phyloP scores from a whole-genome alignment of 2,888 invertebrate species.

The Hypomecis punctinalis region DNA sequence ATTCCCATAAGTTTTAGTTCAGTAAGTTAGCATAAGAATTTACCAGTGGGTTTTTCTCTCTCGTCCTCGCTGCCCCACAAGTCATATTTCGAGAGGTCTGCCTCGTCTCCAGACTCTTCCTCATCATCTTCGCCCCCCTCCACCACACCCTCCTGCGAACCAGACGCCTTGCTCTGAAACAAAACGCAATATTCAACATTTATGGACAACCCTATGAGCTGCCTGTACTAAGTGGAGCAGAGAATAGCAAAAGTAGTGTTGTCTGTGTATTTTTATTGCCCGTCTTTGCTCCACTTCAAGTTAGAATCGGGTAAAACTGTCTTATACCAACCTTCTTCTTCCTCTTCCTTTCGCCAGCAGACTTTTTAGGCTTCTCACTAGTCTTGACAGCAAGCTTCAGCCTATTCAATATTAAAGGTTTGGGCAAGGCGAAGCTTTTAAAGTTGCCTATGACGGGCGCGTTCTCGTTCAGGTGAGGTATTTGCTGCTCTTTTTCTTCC shows the following conservation, averaged over 20 bases:
- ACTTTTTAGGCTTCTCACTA: constrained; percentile 60
- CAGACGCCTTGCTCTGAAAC: constrained; percentile 72
- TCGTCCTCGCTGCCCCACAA: constrained; percentile 89
- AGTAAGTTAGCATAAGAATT: constrained; percentile 5
- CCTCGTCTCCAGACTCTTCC: constrained; percentile 86
- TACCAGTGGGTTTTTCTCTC: constrained; percentile 29
- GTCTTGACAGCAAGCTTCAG: constrained; percentile 74
- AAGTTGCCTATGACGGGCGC: constrained; percentile 77
- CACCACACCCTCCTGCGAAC: constrained; percentile 61
- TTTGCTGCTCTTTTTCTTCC: constrained; percentile 53
- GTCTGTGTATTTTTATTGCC: background rate
- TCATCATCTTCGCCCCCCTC: constrained; percentile 85
- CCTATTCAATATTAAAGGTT: constrained; percentile 79
- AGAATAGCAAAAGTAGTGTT: background rate
- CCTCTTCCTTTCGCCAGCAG: constrained; percentile 60
- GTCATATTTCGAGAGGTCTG: constrained; percentile 92
- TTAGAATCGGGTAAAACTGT: constrained; percentile 4
- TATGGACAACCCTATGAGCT: background rate
- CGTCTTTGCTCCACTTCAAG: background rate
- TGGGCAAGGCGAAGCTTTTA: constrained; percentile 81
- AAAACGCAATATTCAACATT: constrained; percentile 47
- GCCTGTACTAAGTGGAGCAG: background rate
- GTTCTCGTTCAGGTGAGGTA: constrained; percentile 61
- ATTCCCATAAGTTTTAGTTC: no score
- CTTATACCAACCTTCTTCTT: constrained; percentile 76